phyloP scores from a whole-genome alignment of 2,888 invertebrate species.

The Antheraea assamensis region DNA sequence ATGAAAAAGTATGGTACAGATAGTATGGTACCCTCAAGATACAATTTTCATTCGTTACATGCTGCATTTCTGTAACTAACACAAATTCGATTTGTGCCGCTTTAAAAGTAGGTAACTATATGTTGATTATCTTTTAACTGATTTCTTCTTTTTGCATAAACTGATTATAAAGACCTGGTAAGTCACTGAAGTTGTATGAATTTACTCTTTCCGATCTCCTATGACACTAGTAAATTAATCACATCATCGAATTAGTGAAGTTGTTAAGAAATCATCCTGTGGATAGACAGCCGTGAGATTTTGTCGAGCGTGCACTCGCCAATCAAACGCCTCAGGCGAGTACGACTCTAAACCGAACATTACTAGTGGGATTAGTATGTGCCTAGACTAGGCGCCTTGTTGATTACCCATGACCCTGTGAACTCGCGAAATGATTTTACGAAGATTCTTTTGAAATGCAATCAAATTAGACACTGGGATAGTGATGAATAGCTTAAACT shows the following conservation, averaged over 20 bases:
- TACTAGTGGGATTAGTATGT: conserved; percentile 29
- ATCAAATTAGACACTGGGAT: not conserved
- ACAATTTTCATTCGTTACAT: too few relatives aligned
- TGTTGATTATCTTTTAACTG: too few relatives aligned
- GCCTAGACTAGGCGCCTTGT: not conserved
- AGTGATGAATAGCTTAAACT: not conserved
- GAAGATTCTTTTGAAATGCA: not conserved
- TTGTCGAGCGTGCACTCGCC: conserved; percentile 44
- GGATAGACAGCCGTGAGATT: conserved; percentile 61
- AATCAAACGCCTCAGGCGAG: conserved; percentile 56
- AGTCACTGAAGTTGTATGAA: too few relatives aligned
- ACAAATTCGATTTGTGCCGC: too few relatives aligned
- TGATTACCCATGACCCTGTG: not conserved
- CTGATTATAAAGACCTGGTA: too few relatives aligned
- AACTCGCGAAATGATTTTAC: not conserved
- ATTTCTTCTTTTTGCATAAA: too few relatives aligned
- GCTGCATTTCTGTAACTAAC: too few relatives aligned
- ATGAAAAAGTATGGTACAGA: too few relatives aligned
- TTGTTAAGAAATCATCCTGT: conserved; percentile 44
- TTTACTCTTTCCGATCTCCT: too few relatives aligned
- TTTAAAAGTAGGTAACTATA: too few relatives aligned
- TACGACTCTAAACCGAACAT: conserved; percentile 42
- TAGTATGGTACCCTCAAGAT: too few relatives aligned
- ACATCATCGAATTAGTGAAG: not conserved
- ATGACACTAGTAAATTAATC: too few relatives aligned